Evolutionary conservation across 30 jellyfish, hydroid and myxozoan species (phyloP).

Genomic region (Cassiopea andromeda): DNA sequence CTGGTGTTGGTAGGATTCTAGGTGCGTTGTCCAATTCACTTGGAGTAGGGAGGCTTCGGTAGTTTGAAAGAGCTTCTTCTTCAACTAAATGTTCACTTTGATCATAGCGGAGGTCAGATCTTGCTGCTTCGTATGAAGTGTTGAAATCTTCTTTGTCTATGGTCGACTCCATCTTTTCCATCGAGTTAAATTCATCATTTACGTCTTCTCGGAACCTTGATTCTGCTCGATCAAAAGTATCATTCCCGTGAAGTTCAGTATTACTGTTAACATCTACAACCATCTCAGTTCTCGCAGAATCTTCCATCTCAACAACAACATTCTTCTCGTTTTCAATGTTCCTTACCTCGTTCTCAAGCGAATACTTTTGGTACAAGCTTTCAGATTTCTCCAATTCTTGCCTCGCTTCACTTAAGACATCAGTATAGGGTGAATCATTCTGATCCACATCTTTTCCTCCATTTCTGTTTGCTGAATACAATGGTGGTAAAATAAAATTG

Average conservation of each 20-base stretch:
- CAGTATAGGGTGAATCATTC: conserved; percentile 42
- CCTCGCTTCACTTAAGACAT: conserved; percentile 66
- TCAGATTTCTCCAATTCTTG: conserved; percentile 26
- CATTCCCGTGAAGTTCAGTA: not conserved
- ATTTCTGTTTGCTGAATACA: conserved; percentile 25
- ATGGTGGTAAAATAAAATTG: conserved; percentile 15
- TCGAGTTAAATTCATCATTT: not conserved
- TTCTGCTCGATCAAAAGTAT: not conserved
- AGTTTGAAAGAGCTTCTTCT: not conserved
- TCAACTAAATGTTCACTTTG: not conserved
- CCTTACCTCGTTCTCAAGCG: conserved; percentile 1
- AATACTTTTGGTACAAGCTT: not conserved
- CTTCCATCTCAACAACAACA: not conserved
- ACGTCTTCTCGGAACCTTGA: not conserved
- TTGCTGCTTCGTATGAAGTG: not conserved
- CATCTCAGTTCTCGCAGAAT: not conserved
- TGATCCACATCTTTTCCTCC: not conserved
- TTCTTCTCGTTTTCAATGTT: not conserved
- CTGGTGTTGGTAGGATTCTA: conserved; percentile 25
- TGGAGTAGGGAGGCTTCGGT: conserved; percentile 28
- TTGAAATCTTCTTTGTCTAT: not conserved
- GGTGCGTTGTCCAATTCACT: not conserved
- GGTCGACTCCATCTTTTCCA: not conserved
- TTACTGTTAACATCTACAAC: not conserved
- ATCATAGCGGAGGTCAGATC: not conserved